Evolutionary conservation across 2,888 invertebrate genomes (phyloP).

Genomic region (Trichogramma dendrolimi): DNA sequence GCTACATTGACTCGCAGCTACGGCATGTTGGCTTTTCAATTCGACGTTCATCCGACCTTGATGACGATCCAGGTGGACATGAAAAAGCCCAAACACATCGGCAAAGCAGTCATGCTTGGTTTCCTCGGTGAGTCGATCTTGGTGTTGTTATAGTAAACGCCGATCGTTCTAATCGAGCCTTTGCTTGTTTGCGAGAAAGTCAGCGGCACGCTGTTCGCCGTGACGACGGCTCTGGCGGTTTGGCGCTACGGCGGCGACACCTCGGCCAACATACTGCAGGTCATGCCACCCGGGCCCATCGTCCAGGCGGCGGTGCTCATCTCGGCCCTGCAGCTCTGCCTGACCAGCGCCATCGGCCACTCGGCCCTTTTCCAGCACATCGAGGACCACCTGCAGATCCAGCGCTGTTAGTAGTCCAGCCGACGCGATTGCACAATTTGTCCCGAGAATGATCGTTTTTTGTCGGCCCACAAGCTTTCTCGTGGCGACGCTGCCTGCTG

Average conservation of each 20-base stretch:
- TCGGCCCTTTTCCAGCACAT: slow-evolving; percentile 79
- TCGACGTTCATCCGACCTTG: slow-evolving; percentile 78
- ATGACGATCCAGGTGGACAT: slow-evolving; percentile 91
- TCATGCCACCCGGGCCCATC: slow-evolving; percentile 61
- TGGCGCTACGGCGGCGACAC: slow-evolving; percentile 63
- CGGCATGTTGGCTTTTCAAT: slow-evolving; percentile 56
- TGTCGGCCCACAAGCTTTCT: slow-evolving; percentile 62
- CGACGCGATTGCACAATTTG: background rate
- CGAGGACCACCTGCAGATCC: slow-evolving; percentile 71
- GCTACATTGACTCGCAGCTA: slow-evolving; percentile 40
- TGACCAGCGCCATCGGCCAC: slow-evolving; percentile 73
- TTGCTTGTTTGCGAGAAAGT: slow-evolving; percentile 43
- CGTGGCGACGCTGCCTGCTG: slow-evolving; percentile 66
- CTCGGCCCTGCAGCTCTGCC: slow-evolving; percentile 71
- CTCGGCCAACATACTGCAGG: slow-evolving; percentile 65
- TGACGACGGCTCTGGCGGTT: slow-evolving; percentile 63
- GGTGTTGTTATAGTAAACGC: slow-evolving; percentile 55
- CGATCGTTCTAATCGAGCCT: background rate
- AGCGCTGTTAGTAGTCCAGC: slow-evolving; percentile 60
- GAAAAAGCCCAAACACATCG: slow-evolving; percentile 71
- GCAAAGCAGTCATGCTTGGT: slow-evolving; percentile 67
- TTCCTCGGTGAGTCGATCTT: slow-evolving; percentile 67
- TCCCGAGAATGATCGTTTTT: background rate
- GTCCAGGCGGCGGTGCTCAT: slow-evolving; percentile 68
- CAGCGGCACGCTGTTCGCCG: slow-evolving; percentile 62